Base-by-base conservation (phyloP, 2,113 vertebrate species). In the Rhegmatorhina hoffmannsi region DNA sequence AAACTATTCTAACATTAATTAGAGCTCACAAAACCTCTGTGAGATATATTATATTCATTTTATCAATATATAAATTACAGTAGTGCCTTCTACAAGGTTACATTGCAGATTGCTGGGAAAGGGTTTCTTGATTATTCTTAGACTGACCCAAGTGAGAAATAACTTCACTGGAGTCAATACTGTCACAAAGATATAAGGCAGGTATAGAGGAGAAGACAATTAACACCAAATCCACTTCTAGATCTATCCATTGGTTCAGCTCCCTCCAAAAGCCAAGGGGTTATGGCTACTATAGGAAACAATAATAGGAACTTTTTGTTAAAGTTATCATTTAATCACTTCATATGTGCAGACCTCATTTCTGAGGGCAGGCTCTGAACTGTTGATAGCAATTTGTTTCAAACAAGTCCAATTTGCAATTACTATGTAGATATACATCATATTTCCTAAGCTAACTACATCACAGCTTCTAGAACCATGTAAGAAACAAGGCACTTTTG, bases 1-100 rank as follows among this genome's bases (percentile, higher is more conserved):
- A 87, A 92, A 89, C 58, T 72, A 87, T 86, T 92, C 66, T 68
- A 84, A 74, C 62, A 76, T 87, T 92, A 96, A 91, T 87, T 94
- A 91, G 92, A 94, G n/a, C 66, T 76, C 78, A 72, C 64, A 87
- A 94, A 81, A 46, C 62, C 62, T 89, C 81, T 36, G 44, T 79
- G 56, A 38, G 70, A 86, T 60, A 59, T 36, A 81, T 52, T 79
- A 58, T 46, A 67, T 84, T 77, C 24, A 13, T 55, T 88, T 95
- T 84, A 90, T 70, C 77, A 67, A 94, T 76, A 85, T 46, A 86
- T 47, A 88, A 95, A 78, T 89, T 92, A 72, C 47, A 81, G 38
- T 13, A 59, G 63, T 44, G 60, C 69, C 74, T 92, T 92, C 66
- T 49, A 78, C 77, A 96, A 81, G 33, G 43, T 69, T 89, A 74